Evolutionary conservation across 2,113 vertebrate species (phyloP).

Genomic region (Salvelinus fontinalis): DNA sequence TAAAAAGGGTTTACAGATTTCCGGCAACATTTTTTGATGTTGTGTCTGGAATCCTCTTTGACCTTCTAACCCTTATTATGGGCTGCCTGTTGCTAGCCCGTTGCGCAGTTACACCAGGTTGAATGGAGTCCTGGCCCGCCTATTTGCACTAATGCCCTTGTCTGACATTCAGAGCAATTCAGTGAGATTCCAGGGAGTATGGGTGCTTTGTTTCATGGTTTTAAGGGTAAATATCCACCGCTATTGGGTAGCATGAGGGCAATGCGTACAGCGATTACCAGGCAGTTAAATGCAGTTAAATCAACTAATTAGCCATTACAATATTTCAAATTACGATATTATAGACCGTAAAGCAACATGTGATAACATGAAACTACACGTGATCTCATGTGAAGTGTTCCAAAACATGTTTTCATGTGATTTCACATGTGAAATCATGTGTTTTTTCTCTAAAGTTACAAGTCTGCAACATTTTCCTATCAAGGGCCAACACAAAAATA

Average conservation of each 20-base stretch:
- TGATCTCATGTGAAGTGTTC: too few species aligned
- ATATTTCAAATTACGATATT: neutral
- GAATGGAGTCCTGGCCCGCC: neutral
- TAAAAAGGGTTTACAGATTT: neutral
- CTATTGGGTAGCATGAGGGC: constrained; percentile 55
- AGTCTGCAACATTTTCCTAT: neutral
- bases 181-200: constrained; percentile 7
- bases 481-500: neutral
- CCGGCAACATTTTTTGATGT: neutral
- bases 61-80: neutral
- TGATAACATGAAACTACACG: too few species aligned
- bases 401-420: too few species aligned
- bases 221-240: constrained; percentile 48
- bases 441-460: too few species aligned
- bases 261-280: constrained; percentile 61
- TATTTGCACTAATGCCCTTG: constrained; percentile 49
- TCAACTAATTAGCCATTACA: constrained; percentile 58
- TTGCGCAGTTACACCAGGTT: constrained; percentile 15
- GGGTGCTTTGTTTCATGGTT: constrained; percentile 31
- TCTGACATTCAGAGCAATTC: constrained; percentile 63
- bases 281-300: constrained; percentile 39
- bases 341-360: too few species aligned
- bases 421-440: too few species aligned
- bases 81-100: constrained; percentile 5
- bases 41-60: neutral